phyloP scores from a whole-genome alignment of 2,888 invertebrate genomes.

The Pterostichus niger region DNA sequence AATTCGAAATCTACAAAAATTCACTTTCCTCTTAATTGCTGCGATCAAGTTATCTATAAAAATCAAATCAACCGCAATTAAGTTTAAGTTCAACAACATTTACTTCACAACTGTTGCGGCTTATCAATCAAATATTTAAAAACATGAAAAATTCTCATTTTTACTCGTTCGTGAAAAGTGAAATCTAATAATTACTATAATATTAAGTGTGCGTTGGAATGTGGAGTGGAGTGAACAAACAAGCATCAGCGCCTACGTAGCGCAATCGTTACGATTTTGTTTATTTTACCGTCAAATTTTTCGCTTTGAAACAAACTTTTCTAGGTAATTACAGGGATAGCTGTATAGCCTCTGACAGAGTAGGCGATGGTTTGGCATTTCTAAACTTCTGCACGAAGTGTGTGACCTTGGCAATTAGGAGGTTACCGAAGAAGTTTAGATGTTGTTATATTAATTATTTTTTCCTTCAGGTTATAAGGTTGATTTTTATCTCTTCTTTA shows the following conservation, averaged over 20 bases:
- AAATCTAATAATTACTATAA: slow-evolving; percentile 54
- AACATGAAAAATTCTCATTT: slow-evolving; percentile 44
- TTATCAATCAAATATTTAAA: slow-evolving; percentile 51
- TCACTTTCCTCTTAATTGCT: slow-evolving; percentile 39
- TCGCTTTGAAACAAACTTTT: slow-evolving; percentile 20
- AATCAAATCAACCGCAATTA: slow-evolving; percentile 19
- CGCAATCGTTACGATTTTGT: slow-evolving; percentile 22
- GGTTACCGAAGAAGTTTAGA: slow-evolving; percentile 44
- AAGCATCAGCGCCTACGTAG: slow-evolving; percentile 19
- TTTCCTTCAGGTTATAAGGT: slow-evolving; percentile 26
- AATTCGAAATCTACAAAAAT: slow-evolving; percentile 13
- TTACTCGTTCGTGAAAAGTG: slow-evolving; percentile 55
- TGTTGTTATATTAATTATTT: slow-evolving; percentile 9
- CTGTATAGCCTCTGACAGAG: neutral
- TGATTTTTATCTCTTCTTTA: slow-evolving; percentile 47
- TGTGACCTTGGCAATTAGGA: slow-evolving; percentile 42
- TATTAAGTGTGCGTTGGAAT: slow-evolving; percentile 55
- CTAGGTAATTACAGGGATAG: neutral
- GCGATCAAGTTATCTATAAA: slow-evolving; percentile 17
- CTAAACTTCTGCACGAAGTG: slow-evolving; percentile 14
- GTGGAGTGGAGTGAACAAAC: slow-evolving; percentile 38
- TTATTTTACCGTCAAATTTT: slow-evolving; percentile 27
- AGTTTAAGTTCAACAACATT: slow-evolving; percentile 39
- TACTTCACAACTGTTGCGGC: slow-evolving; percentile 19
- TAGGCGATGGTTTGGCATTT: slow-evolving; percentile 20